Conservation (phyloP, 30 jellyfish, hydroid and myxozoan genomes). For the Aurelia sp. region DNA sequence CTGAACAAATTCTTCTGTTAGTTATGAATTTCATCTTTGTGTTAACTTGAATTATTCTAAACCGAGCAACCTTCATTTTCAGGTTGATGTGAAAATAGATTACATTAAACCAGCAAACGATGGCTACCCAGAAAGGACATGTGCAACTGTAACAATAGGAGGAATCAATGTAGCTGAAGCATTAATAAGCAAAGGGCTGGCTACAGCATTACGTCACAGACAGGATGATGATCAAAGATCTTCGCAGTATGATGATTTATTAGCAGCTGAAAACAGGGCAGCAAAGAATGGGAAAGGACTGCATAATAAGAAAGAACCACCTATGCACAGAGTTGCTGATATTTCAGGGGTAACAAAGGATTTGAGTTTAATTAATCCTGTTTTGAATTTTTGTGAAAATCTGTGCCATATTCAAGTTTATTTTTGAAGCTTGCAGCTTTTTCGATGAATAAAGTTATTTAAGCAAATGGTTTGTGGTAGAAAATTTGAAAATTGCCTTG, state of each 20-base stretch:
- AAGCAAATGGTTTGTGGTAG: too few relatives aligned
- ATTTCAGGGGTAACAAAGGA: slow-evolving; percentile 70
- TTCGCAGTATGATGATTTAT: slow-evolving; percentile 84
- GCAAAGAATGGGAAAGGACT: slow-evolving; percentile 85
- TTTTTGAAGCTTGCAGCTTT: too few relatives aligned
- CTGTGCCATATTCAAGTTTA: neutral
- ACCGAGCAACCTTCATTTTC: neutral
- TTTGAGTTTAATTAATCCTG: neutral
- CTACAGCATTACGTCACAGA: slow-evolving; percentile 89
- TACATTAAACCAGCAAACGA: slow-evolving; percentile 92
- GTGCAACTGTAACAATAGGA: slow-evolving; percentile 90
- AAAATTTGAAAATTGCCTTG: too few relatives aligned
- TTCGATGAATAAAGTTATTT: too few relatives aligned
- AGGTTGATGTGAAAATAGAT: slow-evolving; percentile 87
- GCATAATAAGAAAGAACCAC: slow-evolving; percentile 93
- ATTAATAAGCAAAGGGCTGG: slow-evolving; percentile 95
- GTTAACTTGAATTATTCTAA: too few relatives aligned
- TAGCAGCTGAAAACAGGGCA: slow-evolving; percentile 94
- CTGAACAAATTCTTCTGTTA: too few relatives aligned
- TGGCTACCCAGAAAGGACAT: slow-evolving; percentile 92
- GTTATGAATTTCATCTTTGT: too few relatives aligned
- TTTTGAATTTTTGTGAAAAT: neutral
- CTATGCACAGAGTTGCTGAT: slow-evolving; percentile 94
- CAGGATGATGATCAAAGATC: slow-evolving; percentile 96
- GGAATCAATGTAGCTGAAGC: slow-evolving; percentile 94